These are phyloP conservation scores for Hemiprocne comata DNA, from an alignment of 2,113 vertebrate genomes.

Conservation along the genomic window DNA sequence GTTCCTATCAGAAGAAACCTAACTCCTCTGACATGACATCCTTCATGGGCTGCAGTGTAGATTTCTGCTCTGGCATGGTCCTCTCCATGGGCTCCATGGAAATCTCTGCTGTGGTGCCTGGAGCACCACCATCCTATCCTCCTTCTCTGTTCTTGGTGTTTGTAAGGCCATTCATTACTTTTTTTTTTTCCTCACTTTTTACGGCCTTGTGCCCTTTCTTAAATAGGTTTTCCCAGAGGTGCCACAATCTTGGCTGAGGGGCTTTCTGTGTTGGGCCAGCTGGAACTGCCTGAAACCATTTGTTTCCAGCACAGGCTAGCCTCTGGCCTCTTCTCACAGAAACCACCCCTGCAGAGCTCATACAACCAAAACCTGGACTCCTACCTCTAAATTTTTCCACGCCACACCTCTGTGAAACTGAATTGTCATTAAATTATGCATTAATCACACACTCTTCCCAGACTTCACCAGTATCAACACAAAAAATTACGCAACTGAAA, in stretches of 20 bases:
- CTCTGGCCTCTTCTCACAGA: background rate
- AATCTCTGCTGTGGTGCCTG: background rate
- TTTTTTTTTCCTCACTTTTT: background rate
- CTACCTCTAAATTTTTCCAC: background rate
- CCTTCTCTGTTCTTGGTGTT: background rate
- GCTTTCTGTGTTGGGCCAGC: background rate
- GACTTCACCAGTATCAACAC: background rate
- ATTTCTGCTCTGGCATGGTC: background rate
- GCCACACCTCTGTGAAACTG: background rate
- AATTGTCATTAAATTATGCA: background rate
- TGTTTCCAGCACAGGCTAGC: background rate
- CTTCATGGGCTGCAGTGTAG: background rate
- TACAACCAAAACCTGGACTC: background rate
- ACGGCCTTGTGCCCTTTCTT: background rate
- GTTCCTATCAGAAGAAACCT: background rate
- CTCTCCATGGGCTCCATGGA: rapidly evolving
- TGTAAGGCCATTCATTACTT: background rate
- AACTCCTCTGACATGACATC: background rate
- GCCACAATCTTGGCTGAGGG: background rate
- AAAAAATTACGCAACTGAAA: background rate
- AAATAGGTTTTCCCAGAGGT: too few species aligned
- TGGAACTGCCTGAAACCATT: background rate
- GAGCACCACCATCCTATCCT: background rate
- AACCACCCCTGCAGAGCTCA: background rate
- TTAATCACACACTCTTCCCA: background rate